These are phyloP conservation scores for Excalfactoria chinensis DNA, from an alignment of 2,113 vertebrate genomes.

Conservation along the genomic window DNA sequence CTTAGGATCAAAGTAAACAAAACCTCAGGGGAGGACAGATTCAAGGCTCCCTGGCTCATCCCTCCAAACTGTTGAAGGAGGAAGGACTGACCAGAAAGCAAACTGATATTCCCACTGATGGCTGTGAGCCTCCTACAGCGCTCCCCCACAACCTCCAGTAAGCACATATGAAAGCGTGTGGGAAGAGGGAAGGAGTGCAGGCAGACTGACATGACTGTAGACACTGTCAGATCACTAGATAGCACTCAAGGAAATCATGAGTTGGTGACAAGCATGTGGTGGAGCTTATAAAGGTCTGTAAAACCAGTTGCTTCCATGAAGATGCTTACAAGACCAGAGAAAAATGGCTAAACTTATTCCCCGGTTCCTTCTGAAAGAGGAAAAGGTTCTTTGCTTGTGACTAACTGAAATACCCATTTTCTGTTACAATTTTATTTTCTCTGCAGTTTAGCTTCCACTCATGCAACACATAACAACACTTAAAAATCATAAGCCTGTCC, in stretches of 20 bases:
- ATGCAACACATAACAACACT: not conserved
- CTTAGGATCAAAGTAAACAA: conserved; percentile 18
- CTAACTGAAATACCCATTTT: conserved; percentile 18
- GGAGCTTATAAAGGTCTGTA: not conserved
- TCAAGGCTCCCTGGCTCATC: not conserved
- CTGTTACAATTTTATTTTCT: not conserved
- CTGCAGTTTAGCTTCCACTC: conserved; percentile 18
- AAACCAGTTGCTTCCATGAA: not conserved
- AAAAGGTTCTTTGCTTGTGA: conserved; percentile 4
- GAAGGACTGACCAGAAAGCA: conserved; percentile 28
- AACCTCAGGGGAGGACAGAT: not conserved
- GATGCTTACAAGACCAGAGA: conserved; percentile 3
- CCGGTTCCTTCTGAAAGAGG: not conserved
- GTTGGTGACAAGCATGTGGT: not conserved
- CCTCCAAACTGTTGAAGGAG: not conserved
- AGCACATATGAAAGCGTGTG: fast-evolving
- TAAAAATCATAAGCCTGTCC: conserved; percentile 23
- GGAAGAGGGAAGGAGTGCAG: not conserved
- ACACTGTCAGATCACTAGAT: not conserved
- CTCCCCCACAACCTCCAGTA: not conserved
- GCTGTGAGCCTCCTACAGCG: not conserved
- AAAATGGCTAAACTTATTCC: conserved; percentile 26
- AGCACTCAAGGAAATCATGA: conserved; percentile 20
- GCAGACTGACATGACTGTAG: not conserved
- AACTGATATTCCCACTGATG: not conserved